Evolutionary conservation across 2,113 vertebrate species (phyloP), one percentile per base, ranked within the genome.

Genomic region (Romanogobio albipinnatus): DNA sequence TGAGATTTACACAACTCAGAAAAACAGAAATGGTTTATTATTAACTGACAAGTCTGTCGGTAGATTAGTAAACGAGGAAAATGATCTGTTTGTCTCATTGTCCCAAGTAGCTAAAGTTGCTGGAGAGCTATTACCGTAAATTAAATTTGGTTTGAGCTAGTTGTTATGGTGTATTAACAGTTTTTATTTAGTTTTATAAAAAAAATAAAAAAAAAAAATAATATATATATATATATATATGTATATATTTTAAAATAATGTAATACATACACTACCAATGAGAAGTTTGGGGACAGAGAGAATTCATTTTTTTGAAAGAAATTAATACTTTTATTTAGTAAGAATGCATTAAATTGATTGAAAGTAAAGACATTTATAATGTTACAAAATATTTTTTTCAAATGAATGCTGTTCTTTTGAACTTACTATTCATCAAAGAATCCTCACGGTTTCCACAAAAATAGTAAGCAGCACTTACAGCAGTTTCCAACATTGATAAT

Each of bases 391-490:
- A 61, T 61, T 61, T 24, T 1, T 58, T n/a, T 58, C 3, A 61
- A 24, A 61, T 61, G 10, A 24, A 61, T 24, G 4, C 4, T 61
- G 59, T 4, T 61, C 59, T 62, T 26, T 62, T 62, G 10, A 13
- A 13, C 59, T 62, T 62, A 26, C n/a, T 26, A 62, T 61, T 61
- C n/a, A 61, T 61, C 59, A 61, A 61, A 61, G n/a, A 61, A 61
- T 24, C 9, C 14, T 51, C 49, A 51, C 15, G 49, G 49, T 15
- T 51, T 51, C 14, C 9, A 26, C 29, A 24, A 58, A 2, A 58
- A 58, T 58, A 58, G 1, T 22, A 58, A 58, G 56, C 19, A 58
- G 56, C 7, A 58, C 19, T 29, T 29, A 29, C 29, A 61, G 5
- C n/a, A 11, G n/a, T 24, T 24, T 61, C n/a, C 9, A 24, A 61